phyloP scores from a whole-genome alignment of 2,888 invertebrate species.

The Perizoma affinitatum region DNA sequence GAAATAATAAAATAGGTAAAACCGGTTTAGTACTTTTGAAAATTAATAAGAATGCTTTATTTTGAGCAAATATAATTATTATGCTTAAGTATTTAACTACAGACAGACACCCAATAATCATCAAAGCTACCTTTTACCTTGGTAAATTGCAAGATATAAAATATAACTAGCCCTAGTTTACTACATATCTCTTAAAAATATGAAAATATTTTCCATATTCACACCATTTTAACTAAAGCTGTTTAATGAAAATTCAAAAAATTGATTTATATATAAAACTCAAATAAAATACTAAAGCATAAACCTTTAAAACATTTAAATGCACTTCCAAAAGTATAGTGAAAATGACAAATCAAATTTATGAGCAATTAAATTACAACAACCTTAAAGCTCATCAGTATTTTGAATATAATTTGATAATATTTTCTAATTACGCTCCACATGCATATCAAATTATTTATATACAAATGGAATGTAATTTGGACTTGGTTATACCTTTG shows the following conservation, averaged over 20 bases:
- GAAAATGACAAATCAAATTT: constrained; percentile 54
- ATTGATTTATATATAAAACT: too few relatives aligned
- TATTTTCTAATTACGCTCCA: constrained; percentile 29
- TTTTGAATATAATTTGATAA: constrained; percentile 44
- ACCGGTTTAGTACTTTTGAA: too few relatives aligned
- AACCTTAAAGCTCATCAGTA: constrained; percentile 76
- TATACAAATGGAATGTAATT: constrained; percentile 81
- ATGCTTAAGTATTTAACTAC: constrained; percentile 11
- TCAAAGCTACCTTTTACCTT: constrained; percentile 6
- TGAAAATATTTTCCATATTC: constrained; percentile 14
- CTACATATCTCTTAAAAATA: constrained; percentile 5
- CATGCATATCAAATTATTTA: constrained; percentile 44
- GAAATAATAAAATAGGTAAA: too few relatives aligned
- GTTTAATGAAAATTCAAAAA: not conserved
- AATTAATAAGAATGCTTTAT: not conserved
- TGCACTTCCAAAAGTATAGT: constrained; percentile 53
- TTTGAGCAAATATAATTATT: constrained; percentile 26
- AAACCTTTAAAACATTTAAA: constrained; percentile 43
- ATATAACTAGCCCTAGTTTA: constrained; percentile 14
- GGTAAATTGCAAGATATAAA: constrained; percentile 16
- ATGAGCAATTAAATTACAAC: constrained; percentile 75
- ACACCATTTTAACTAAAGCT: constrained; percentile 13
- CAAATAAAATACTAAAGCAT: too few relatives aligned
- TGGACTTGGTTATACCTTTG: constrained; percentile 74
- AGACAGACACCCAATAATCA: constrained; percentile 11